Base-by-base conservation (phyloP, 1,140 invertebrate genomes). In the Scaptodrosophila lebanonensis region DNA sequence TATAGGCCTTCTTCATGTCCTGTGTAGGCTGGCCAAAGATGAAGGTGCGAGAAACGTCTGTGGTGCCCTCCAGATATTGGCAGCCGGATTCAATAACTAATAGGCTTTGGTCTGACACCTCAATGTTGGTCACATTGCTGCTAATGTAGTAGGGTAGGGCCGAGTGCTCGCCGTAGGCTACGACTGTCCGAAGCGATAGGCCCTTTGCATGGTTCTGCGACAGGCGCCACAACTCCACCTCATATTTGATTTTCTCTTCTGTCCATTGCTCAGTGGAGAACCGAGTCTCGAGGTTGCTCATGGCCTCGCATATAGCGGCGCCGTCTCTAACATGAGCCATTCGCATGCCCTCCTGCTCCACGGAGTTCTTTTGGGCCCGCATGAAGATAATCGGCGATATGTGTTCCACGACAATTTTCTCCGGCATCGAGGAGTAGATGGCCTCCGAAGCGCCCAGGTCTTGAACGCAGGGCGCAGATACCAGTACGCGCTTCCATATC, bases 91-190 rank as follows among this genome's bases (percentile, higher is more conserved):
- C 92, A 33, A 94, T 89, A 1, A 93, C 89, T 17, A 93, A 66
- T 0, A 92, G 91, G 22, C 91, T 92, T 56, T 91, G 90, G 18
- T 89, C 91, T 11, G 90, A 91, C 3, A 99, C 91, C n/a, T 86
- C 68, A 35, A 89, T 87, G 76, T 94, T 93, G 5, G 95, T 95
- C 13, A 91, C 90, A 53, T 91, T 90, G 9, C 90, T 92, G 0
- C 95, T 93, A 54, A 91, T 90, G 86, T 99, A 99, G 86, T 98
- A 97, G 3, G 97, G 95, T 20, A 97, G 89, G 0, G 98, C 96
- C 0, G 91, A 95, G 88, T 98, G 95, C 7, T 93, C 87, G 0
- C 96, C 97, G 73, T 93, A 96, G 1, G 93, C 95, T 1, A 94
- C 95, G 38, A 98, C 96, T 0, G 97, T 98, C 17, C 91, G 88